phyloP scores from a whole-genome alignment of 2,888 invertebrate genomes.

The Rhingia campestris region DNA sequence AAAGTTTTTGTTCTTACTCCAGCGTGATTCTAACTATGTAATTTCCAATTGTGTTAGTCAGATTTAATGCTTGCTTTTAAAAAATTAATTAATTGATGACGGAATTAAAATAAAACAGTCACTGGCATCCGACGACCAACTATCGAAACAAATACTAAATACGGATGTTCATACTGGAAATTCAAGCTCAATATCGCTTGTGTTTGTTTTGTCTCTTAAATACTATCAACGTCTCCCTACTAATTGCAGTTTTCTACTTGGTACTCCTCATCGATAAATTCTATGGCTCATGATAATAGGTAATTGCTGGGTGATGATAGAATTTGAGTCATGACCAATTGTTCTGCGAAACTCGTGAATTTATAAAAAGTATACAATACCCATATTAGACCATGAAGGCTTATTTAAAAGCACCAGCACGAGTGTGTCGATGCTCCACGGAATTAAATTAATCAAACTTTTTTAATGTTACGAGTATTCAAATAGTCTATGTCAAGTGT shows the following conservation, averaged over 20 bases:
- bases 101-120: constrained; percentile 44
- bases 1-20: too few species aligned
- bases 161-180: constrained; percentile 52
- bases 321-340: constrained; percentile 66
- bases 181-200: constrained; percentile 29
- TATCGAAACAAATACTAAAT: constrained; percentile 13
- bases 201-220: constrained; percentile 30
- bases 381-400: constrained; percentile 2
- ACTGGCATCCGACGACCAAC: background rate
- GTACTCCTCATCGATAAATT: constrained; percentile 47
- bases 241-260: constrained; percentile 49
- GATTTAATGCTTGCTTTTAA: too few species aligned
- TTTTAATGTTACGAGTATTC: constrained; percentile 18
- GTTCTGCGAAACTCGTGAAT: constrained; percentile 56
- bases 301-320: constrained; percentile 62
- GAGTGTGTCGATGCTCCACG: constrained; percentile 1
- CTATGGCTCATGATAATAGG: constrained; percentile 43
- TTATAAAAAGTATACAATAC: constrained; percentile 8
- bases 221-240: background rate
- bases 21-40: too few species aligned
- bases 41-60: background rate
- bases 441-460: constrained; percentile 30
- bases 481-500: constrained; percentile 27
- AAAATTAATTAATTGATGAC: constrained; percentile 43
- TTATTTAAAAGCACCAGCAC: background rate